Evolutionary conservation across 2,113 vertebrate genomes (phyloP), one percentile per base, ranked within the genome.

Genomic region (Halcyon senegalensis): DNA sequence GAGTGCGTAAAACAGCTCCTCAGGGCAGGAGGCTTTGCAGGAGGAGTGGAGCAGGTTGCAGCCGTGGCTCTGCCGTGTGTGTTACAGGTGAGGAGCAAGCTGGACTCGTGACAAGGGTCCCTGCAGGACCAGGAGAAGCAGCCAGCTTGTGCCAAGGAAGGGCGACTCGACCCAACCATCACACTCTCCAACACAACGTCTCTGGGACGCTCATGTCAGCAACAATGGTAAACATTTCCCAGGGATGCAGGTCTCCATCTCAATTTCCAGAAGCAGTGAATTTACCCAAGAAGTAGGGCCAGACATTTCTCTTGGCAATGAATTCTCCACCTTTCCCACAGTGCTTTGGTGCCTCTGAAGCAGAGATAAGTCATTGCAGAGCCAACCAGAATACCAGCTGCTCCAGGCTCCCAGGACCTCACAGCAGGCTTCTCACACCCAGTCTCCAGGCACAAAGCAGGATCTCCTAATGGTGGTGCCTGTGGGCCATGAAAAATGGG

Each of bases 141-240:
- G 4, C 17, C 64, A 83, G 8, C 20, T 28, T 41, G 7, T 37
- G 69, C 31, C 69, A 56, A 68, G 53, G 51, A 27, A 33, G 50
- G 23, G 23, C 3, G 3, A 63, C 28, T 13, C 27, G 75, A 30
- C 33, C 23, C 74, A 46, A 1, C 6, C 23, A 37, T 8, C 37
- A 5, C 39, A 3, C 3, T 70, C 25, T 24, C 50, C 77, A 75
- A 1, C 41, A 2, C 25, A 51, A 10, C 0, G 0, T 50, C 64
- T 60, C 51, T 35, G 78, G 73, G 43, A 81, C 9, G 55, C 33
- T 10, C n/a, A 68, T 20, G 20, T 53, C 91, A 58, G 21, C 43
- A 31, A 3, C 0, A 1, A 9, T 8, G 19, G 37, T 1, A 11
- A 79, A n/a, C 37, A 0, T 76, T 62, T 81, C 80, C 68, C 79